A percentile compares a stretch with the other conserved stretches of the same genome.
Conservation (phyloP, 1,140 invertebrate species). For the Hylaeus volcanicus region DNA sequence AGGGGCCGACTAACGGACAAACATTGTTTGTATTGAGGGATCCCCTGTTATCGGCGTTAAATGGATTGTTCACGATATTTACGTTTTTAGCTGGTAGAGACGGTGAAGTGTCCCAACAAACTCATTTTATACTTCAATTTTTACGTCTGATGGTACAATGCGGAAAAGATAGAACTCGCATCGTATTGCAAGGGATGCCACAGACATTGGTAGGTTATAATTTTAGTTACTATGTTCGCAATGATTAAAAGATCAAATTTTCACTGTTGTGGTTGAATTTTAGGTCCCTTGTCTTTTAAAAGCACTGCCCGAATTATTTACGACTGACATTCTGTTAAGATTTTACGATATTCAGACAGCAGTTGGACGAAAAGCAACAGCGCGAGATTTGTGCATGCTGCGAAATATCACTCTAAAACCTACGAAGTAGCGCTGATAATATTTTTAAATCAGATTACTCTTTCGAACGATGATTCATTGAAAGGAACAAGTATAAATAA, state of each 20-base stretch:
- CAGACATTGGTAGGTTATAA: conserved; percentile 83
- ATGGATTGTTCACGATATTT: conserved; percentile 87
- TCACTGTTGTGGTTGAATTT: conserved; percentile 33
- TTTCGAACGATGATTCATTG: conserved; percentile 3
- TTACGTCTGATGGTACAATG: conserved; percentile 90
- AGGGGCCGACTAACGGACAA: conserved; percentile 75
- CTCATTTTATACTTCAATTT: conserved; percentile 92
- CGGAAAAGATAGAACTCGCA: conserved; percentile 87
- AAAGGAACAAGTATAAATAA: not conserved
- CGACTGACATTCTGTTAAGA: conserved; percentile 86
- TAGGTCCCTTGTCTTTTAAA: conserved; percentile 89
- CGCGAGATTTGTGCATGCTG: conserved; percentile 89
- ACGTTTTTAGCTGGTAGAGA: conserved; percentile 87
- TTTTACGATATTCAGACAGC: conserved; percentile 88
- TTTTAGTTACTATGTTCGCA: not conserved
- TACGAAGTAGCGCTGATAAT: conserved; percentile 56
- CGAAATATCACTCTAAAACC: conserved; percentile 87
- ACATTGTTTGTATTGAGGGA: conserved; percentile 82
- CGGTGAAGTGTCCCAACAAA: conserved; percentile 89
- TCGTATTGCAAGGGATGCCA: conserved; percentile 91
- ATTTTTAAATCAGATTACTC: not conserved
- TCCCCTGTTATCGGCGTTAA: conserved; percentile 83
- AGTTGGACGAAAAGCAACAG: conserved; percentile 88
- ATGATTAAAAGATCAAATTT: conserved; percentile 2
- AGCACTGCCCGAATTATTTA: conserved; percentile 88